Percentiles rank a stretch among this genome's conserved stretches.
phyloP scores from a whole-genome alignment of 1,140 invertebrate genomes.

The Tetragonula clypearis region DNA sequence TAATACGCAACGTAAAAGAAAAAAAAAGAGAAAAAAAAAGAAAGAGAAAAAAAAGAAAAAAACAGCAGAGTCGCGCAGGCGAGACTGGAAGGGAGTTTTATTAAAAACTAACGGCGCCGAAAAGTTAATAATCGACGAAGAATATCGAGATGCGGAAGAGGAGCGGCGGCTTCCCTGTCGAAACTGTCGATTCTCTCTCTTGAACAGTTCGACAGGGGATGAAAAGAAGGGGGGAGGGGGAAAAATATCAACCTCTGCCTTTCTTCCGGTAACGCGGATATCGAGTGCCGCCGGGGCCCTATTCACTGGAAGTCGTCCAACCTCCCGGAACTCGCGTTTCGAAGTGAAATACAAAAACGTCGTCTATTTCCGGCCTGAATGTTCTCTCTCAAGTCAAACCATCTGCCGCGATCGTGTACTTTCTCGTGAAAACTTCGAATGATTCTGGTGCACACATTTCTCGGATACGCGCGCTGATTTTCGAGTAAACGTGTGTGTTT shows the following conservation, averaged over 20 bases:
- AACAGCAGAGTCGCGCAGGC: not conserved
- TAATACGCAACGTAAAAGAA: conserved; percentile 24
- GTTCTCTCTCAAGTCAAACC: conserved; percentile 23
- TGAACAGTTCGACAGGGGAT: not conserved
- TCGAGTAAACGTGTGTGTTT: not conserved
- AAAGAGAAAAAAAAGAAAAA: too few relatives aligned
- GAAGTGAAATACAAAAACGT: conserved; percentile 7
- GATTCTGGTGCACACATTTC: not conserved
- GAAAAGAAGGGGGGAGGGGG: too few relatives aligned
- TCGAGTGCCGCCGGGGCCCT: not conserved
- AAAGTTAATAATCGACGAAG: conserved; percentile 57
- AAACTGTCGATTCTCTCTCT: conserved; percentile 46
- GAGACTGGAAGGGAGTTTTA: conserved; percentile 42
- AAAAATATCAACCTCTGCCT: not conserved
- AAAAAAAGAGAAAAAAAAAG: too few relatives aligned
- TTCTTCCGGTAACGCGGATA: conserved; percentile 12
- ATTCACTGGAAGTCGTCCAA: conserved; percentile 3
- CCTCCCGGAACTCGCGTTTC: conserved; percentile 11
- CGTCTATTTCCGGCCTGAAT: conserved; percentile 17
- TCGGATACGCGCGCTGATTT: too few relatives aligned
- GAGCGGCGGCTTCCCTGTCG: not conserved
- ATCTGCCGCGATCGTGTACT: conserved; percentile 19
- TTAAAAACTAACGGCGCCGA: conserved; percentile 57
- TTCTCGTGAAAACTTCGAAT: conserved; percentile 1
- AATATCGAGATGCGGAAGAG: not conserved